Evolutionary conservation across 2,888 invertebrate species (phyloP), one percentile per base, ranked within the genome.

Genomic region (Vanessa cardui): DNA sequence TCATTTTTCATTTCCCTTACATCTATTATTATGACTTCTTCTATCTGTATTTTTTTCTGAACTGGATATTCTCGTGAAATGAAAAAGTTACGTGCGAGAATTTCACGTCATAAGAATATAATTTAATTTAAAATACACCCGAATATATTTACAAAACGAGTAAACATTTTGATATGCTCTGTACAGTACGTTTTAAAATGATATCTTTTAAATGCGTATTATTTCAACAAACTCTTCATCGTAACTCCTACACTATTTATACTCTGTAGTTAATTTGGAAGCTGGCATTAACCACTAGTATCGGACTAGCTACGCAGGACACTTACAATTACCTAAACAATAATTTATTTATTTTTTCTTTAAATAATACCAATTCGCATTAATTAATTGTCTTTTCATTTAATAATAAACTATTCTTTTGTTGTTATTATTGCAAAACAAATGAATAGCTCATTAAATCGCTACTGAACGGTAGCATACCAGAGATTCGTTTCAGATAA

Each of bases 131-230:
- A 78, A 82, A 78, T 78, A 66, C 45, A 58, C 77, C 78, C 80
- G 80, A 84, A 83, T 78, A 80, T 90, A 90, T 92, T 83, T 92
- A 91, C 90, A 92, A 87, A 88, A 87, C 82, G 80, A 74, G 71
- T 72, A 86, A 81, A 87, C 83, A 82, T 80, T 78, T 77, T 85
- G 90, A 91, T 91, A 91, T 90, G 90, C 84, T 52, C 64, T 87
- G 82, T 87, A 88, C 83, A 88, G 80, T 84, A 83, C 81, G 84
- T 78, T 78, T 83, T 81, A 75, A 81, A 79, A 80, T 72, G 74
- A 71, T 66, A 76, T 84, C 83, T 78, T 79, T 77, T 78, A 81
- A 84, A 85, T 83, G 82, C 81, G 76, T 79, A 74, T 70, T 74
- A 68, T 70, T 60, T 72, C 47, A 64, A 60, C 56, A 54, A 20